phyloP scores from a whole-genome alignment of 2,888 invertebrate genomes.

The Epicampocera succincta region DNA sequence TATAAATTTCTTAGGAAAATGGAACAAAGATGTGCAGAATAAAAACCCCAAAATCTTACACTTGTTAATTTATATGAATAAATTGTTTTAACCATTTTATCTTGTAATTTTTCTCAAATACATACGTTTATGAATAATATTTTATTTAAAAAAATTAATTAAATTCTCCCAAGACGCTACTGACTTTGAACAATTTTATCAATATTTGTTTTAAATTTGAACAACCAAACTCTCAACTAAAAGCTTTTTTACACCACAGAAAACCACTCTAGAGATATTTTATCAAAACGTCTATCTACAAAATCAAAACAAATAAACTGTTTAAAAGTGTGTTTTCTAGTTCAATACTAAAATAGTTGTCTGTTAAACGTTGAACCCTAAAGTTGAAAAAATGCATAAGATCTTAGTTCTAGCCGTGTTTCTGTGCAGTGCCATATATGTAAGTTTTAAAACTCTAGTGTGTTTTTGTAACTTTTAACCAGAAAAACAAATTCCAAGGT shows the following conservation, averaged over 20 bases:
- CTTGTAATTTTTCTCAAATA: no score
- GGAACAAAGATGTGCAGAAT: no score
- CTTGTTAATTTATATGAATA: no score
- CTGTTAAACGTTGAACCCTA: constrained; percentile 27
- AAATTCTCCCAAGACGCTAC: neutral
- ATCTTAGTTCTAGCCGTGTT: constrained; percentile 23
- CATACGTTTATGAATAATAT: no score
- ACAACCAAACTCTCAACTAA: neutral
- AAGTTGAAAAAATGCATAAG: constrained; percentile 46
- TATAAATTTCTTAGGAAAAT: no score
- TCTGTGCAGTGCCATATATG: constrained; percentile 17
- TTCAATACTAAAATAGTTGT: constrained; percentile 12
- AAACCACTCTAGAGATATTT: constrained; percentile 13
- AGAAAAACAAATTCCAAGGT: constrained; percentile 31
- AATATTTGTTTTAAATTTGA: constrained; percentile 22
- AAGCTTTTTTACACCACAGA: no score
- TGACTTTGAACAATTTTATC: constrained; percentile 40
- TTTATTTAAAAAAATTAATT: no score
- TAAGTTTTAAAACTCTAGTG: constrained; percentile 27
- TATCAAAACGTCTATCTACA: neutral
- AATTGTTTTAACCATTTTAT: no score
- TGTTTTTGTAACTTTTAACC: neutral
- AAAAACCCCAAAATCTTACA: no score
- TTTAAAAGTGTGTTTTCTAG: constrained; percentile 14
- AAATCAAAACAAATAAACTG: neutral